A percentile compares a stretch with the other conserved stretches of the same genome.
Evolutionary conservation across 2,113 vertebrate genomes (phyloP).

Genomic region (Formicarius rufipectus): DNA sequence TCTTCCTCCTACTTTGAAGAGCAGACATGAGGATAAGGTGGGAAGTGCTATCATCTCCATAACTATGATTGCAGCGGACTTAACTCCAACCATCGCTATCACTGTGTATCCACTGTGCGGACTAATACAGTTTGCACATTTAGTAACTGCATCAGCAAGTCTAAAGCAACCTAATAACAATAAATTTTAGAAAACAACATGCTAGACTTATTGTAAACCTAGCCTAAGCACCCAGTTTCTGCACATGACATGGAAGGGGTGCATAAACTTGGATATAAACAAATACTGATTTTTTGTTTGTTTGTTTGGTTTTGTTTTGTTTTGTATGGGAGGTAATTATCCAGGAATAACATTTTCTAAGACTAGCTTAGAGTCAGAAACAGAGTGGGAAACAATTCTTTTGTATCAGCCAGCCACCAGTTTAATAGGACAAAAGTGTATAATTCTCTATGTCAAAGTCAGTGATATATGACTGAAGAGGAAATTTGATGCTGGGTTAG

Average conservation of each 20-base stretch:
- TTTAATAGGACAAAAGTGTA: neutral
- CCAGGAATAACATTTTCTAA: neutral
- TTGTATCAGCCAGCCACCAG: neutral
- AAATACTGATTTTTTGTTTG: neutral
- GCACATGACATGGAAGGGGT: neutral
- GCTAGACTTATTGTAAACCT: neutral
- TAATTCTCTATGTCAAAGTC: neutral
- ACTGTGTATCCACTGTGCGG: neutral
- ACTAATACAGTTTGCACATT: neutral
- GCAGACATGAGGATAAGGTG: neutral
- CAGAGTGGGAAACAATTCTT: neutral
- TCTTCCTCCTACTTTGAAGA: neutral
- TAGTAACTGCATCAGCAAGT: neutral
- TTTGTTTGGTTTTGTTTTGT: neutral
- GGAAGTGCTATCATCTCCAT: neutral
- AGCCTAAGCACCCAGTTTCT: neutral
- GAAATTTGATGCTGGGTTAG: neutral
- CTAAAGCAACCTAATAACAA: neutral
- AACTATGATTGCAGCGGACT: neutral
- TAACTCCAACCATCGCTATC: neutral
- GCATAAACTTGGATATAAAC: neutral
- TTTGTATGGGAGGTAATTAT: neutral
- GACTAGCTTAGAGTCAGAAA: neutral
- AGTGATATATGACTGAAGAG: neutral
- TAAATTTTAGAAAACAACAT: neutral